Evolutionary conservation across 2,113 vertebrate species (phyloP), one percentile per base, ranked within the genome.

Genomic region (Euleptes europaea): DNA sequence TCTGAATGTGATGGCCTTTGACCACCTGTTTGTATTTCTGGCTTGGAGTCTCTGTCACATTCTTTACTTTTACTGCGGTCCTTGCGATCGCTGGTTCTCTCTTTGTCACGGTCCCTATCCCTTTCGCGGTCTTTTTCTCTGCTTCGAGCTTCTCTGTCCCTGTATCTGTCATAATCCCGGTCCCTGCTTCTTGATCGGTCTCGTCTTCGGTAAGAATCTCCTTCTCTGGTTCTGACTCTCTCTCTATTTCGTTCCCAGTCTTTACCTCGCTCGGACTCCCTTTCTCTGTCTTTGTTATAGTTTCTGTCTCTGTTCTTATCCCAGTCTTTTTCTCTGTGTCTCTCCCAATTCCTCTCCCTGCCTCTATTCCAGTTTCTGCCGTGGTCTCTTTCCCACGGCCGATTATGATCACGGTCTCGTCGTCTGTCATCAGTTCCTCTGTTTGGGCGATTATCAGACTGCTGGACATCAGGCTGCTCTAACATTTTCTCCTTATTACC

Each of bases 391-490:
- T 95, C 96, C 94, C 95, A 93, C 74, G 93, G 89, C 91, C 95
- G 93, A 82, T 94, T 90, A 0, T 94, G 86, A 23, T 96, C 98
- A 51, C 98, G 92, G 66, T 98, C 98, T 4, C 97, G 95, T 83
- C 96, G 92, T 21, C 97, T 95, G 49, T 99, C 98, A n/a, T 99
- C 98, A 1, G 96, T 96, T 31, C 93, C 75, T 51, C 98, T 95
- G 40, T 96, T 94, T 60, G 94, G 97, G 28, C 97, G 96, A 60
- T 96, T 96, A 69, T 99, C 98, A 0, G 92, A 92, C 17, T 92
- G 91, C 42, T 95, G 96, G 17, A 75, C 73, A 3, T 97, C 94
- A 0, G 92, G 75, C 44, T 95, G 92, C 76, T 96, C 93, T 21
- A 91, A 85, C 33, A 92, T 92, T 76, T 97, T 94, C 49, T 98